A percentile compares a stretch with the other conserved stretches of the same genome.
Evolutionary conservation across 37 sponge, comb jelly and placozoan genomes (phyloP).

Genomic region (Eunapius fragilis): DNA sequence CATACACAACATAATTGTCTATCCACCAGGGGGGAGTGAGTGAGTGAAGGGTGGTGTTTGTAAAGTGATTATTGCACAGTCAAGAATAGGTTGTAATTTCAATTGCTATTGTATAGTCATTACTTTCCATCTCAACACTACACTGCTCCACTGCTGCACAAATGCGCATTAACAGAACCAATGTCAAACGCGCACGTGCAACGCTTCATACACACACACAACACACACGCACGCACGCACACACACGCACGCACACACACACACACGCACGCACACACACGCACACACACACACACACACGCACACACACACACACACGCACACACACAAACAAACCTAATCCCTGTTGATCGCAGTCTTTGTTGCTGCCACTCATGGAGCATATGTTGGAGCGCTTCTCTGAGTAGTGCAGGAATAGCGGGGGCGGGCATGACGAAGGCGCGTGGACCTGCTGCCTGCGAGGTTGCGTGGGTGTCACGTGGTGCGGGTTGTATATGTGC

Average conservation of each 20-base stretch:
- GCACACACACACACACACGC: conserved; percentile 4
- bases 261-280: background rate
- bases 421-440: background rate
- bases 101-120: too few species aligned
- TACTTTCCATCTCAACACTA: too few species aligned
- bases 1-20: conserved; percentile 12
- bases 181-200: too few species aligned
- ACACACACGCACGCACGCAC: background rate
- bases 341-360: background rate
- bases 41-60: too few species aligned
- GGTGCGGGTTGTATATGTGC: background rate
- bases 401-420: background rate
- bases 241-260: background rate
- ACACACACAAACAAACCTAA: background rate
- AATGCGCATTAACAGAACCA: too few species aligned
- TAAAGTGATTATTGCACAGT: too few species aligned
- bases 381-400: background rate
- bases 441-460: background rate
- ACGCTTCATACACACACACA: background rate
- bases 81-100: too few species aligned
- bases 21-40: too few species aligned
- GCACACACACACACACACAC: conserved; percentile 23
- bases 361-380: background rate
- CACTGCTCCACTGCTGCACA: too few species aligned
- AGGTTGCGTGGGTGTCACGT: background rate